Percentiles rank a stretch among this genome's conserved stretches.
phyloP scores from a whole-genome alignment of 1,140 invertebrate species.

The Dinoponera quadriceps region DNA sequence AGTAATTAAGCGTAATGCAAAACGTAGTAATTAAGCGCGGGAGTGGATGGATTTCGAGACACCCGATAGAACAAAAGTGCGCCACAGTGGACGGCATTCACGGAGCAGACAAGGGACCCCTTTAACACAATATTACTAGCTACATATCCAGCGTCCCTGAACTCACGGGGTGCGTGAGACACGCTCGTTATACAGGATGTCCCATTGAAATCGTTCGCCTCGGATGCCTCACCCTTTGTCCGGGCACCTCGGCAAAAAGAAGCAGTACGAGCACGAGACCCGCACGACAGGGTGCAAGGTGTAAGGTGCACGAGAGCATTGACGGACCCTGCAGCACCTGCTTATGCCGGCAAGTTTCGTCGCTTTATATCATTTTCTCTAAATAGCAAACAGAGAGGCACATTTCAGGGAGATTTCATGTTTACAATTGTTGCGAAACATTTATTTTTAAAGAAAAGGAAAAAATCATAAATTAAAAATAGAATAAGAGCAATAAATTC shows the following conservation, averaged over 20 bases:
- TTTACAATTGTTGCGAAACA: not conserved
- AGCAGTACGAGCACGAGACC: not conserved
- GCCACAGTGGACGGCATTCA: conserved; percentile 75
- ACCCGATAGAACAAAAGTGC: conserved; percentile 69
- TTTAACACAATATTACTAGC: conserved; percentile 78
- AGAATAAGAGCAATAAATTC: too few relatives aligned
- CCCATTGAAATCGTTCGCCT: conserved; percentile 71
- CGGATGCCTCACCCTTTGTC: conserved; percentile 60
- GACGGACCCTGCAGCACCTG: conserved; percentile 15
- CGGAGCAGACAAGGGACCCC: conserved; percentile 74
- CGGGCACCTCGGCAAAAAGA: conserved; percentile 43
- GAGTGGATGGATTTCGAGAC: conserved; percentile 41
- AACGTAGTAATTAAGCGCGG: conserved; percentile 36
- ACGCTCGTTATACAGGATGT: conserved; percentile 72
- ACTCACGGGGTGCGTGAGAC: conserved; percentile 74
- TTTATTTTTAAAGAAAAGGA: too few relatives aligned
- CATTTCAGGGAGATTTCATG: not conserved
- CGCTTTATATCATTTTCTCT: not conserved
- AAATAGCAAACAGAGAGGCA: not conserved
- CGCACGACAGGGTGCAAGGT: conserved; percentile 15
- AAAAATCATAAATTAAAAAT: too few relatives aligned
- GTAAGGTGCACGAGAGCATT: conserved; percentile 24
- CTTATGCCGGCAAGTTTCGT: not conserved
- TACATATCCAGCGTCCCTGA: conserved; percentile 73
- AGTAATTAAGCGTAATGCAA: conserved; percentile 43